A percentile compares a stretch with the other conserved stretches of the same genome.
Conservation (phyloP, 2,888 invertebrate species). For the Coelogynopora nodosa region DNA sequence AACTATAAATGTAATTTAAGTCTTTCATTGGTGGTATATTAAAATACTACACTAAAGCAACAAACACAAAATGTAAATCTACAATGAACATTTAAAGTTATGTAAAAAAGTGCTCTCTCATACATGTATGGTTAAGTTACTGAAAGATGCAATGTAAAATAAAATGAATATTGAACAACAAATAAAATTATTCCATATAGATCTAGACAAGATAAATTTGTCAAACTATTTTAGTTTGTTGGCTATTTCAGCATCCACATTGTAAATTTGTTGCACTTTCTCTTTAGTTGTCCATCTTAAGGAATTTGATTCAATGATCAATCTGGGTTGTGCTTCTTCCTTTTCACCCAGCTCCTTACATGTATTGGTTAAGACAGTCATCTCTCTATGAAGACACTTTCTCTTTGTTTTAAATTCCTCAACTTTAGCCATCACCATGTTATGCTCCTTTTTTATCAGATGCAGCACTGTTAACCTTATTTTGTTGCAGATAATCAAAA, state of each 20-base stretch:
- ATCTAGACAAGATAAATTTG: not conserved
- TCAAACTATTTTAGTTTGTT: not conserved
- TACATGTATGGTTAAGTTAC: no score
- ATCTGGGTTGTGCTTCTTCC: not conserved
- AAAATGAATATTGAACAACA: not conserved
- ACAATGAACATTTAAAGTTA: no score
- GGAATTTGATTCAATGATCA: not conserved
- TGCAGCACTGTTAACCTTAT: no score
- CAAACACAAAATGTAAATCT: no score
- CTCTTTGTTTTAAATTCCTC: not conserved
- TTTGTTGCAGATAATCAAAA: no score
- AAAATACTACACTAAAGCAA: no score
- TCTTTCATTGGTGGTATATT: no score
- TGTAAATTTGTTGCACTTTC: not conserved
- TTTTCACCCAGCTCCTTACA: not conserved
- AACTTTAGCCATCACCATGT: not conserved
- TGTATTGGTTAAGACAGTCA: not conserved
- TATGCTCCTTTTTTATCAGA: no score
- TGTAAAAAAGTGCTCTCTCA: no score
- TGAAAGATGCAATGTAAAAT: not conserved
- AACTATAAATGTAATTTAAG: no score
- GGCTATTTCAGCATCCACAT: not conserved
- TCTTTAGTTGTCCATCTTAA: not conserved
- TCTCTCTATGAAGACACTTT: not conserved
- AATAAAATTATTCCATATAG: not conserved